Conservation (phyloP, 1,140 invertebrate species). For the Plutomurus gul region DNA sequence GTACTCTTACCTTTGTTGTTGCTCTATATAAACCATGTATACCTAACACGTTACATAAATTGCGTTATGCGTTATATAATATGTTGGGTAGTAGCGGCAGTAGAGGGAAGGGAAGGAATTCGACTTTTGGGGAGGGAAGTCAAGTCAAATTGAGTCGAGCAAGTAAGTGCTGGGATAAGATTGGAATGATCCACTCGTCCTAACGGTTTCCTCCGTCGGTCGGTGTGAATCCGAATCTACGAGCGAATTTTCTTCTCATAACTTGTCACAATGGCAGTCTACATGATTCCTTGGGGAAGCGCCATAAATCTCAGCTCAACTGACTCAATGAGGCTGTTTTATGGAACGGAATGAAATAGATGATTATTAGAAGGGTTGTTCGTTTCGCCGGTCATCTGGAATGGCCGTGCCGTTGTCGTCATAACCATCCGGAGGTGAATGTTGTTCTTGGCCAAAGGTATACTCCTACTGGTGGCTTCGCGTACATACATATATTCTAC, state of each 20-base stretch:
- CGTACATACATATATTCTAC: background rate
- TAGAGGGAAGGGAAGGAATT: background rate
- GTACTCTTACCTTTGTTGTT: no score
- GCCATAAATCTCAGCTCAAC: constrained; percentile 46
- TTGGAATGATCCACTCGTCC: constrained; percentile 11
- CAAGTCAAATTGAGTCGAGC: background rate
- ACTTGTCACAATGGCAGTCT: constrained; percentile 32
- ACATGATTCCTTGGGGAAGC: constrained; percentile 36
- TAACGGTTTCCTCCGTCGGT: constrained; percentile 2
- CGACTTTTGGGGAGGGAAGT: background rate
- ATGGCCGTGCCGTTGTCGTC: constrained; percentile 26
- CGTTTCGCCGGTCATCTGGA: constrained; percentile 32
- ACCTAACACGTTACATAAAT: background rate
- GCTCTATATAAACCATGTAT: no score
- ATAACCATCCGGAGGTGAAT: constrained; percentile 28
- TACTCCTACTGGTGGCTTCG: background rate
- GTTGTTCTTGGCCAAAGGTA: constrained; percentile 26
- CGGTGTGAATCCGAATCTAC: constrained; percentile 17
- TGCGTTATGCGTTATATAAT: background rate
- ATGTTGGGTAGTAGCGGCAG: background rate
- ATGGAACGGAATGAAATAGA: constrained; percentile 50
- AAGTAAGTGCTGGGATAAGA: constrained; percentile 14
- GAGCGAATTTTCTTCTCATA: constrained; percentile 28
- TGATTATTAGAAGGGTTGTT: constrained; percentile 42
- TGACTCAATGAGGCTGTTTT: constrained; percentile 48